Evolutionary conservation across 2,888 invertebrate genomes (phyloP).

Genomic region (Cerceris rybyensis): DNA sequence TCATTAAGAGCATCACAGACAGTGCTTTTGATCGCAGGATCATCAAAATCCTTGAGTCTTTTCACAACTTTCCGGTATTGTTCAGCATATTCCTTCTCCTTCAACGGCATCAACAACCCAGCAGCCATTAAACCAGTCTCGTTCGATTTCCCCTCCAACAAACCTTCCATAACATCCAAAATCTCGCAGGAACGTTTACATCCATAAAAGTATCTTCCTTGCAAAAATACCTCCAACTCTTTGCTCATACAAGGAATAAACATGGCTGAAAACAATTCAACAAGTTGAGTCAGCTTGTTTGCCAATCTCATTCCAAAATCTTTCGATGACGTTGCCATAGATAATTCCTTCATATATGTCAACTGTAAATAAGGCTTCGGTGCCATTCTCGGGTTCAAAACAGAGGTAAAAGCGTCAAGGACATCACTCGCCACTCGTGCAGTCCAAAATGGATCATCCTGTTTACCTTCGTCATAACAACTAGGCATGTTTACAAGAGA

Average conservation of each 20-base stretch:
- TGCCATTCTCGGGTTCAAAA: conserved; percentile 57
- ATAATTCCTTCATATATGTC: conserved; percentile 31
- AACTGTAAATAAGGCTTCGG: conserved; percentile 56
- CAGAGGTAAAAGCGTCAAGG: conserved; percentile 36
- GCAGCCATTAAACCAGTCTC: conserved; percentile 37
- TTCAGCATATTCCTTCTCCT: rapidly evolving
- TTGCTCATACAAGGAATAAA: conserved; percentile 3
- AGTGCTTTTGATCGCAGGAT: conserved; percentile 29
- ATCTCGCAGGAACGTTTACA: neutral
- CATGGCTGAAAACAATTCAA: conserved; percentile 23
- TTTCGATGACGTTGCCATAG: neutral
- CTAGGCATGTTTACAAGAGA: neutral
- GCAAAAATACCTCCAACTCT: neutral
- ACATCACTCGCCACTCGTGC: conserved; percentile 1
- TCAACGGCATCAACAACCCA: conserved; percentile 13
- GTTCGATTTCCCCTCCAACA: neutral
- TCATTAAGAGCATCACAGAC: conserved; percentile 21
- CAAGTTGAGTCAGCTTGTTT: conserved; percentile 25
- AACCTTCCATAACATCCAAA: conserved; percentile 28
- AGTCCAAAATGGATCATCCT: no score
- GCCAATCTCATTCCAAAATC: conserved; percentile 49
- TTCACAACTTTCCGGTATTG: conserved; percentile 6
- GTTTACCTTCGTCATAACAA: rapidly evolving
- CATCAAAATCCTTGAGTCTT: neutral
- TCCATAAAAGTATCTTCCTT: rapidly evolving